Percentiles rank a stretch among this genome's conserved stretches.
These are phyloP conservation scores for Tribolium freemani DNA, from an alignment of 2,888 invertebrate species.

Conservation along the genomic window DNA sequence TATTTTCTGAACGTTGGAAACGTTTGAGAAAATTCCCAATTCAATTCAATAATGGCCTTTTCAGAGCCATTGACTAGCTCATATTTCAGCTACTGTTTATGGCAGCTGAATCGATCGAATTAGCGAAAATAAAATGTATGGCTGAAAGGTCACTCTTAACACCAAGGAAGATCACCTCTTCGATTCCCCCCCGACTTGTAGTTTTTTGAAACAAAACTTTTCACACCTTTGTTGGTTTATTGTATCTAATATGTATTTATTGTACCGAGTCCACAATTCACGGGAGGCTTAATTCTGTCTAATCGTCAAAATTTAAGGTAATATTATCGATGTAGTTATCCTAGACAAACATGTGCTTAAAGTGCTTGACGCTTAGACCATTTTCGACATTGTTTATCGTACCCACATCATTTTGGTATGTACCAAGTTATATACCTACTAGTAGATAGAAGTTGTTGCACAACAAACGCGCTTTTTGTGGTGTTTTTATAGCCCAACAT, in stretches of 20 bases:
- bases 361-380: slow-evolving; percentile 41
- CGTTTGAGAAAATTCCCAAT: slow-evolving; percentile 22
- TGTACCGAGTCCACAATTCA: slow-evolving; percentile 38
- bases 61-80: slow-evolving; percentile 15
- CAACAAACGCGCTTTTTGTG: slow-evolving; percentile 1
- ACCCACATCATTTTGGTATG: slow-evolving; percentile 18
- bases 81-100: slow-evolving; percentile 37
- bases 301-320: slow-evolving; percentile 52
- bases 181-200: slow-evolving; percentile 7
- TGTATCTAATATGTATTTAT: slow-evolving; percentile 32
- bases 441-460: slow-evolving; percentile 26
- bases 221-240: slow-evolving; percentile 3
- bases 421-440: neutral
- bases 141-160: slow-evolving; percentile 41
- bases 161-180: slow-evolving; percentile 52
- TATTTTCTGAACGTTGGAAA: slow-evolving; percentile 13
- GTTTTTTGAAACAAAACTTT: neutral
- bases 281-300: slow-evolving; percentile 55
- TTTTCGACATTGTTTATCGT: slow-evolving; percentile 8
- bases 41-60: slow-evolving; percentile 20
- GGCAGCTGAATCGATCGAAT: slow-evolving; percentile 22
- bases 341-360: slow-evolving; percentile 32
- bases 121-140: too few species aligned
- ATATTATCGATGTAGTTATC: slow-evolving; percentile 38
- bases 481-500: slow-evolving; percentile 4